Conservation (phyloP, 92 coral and sea anemone species). For the Heteractis magnifica region DNA sequence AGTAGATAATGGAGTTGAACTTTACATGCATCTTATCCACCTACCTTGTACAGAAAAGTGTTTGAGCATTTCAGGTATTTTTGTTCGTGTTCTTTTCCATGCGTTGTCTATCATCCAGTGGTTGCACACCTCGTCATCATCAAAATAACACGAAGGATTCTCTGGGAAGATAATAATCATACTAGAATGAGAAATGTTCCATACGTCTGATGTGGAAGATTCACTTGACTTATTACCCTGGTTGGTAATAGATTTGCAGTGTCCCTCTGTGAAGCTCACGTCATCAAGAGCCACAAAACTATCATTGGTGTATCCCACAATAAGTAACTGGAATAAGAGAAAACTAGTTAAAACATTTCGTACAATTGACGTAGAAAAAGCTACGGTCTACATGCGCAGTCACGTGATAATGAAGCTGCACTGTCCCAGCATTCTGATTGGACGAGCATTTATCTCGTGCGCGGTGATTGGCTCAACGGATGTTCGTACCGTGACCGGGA, state of each 20-base stretch:
- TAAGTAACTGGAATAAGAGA: neutral
- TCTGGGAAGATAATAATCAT: neutral
- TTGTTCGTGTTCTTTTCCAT: conserved; percentile 9
- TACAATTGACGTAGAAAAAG: neutral
- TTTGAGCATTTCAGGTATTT: conserved; percentile 8
- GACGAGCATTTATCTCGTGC: too few relatives aligned
- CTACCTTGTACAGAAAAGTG: neutral
- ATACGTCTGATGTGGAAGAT: neutral
- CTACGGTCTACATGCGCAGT: neutral
- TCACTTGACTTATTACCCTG: conserved; percentile 6
- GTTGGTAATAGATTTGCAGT: neutral
- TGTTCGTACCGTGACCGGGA: too few relatives aligned
- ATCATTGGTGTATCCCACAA: neutral
- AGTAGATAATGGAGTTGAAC: too few relatives aligned
- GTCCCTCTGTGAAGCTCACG: conserved; percentile 16
- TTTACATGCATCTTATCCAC: neutral
- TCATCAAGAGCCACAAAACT: conserved; percentile 26
- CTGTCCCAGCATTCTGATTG: too few relatives aligned
- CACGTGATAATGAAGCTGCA: too few relatives aligned
- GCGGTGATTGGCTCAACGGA: too few relatives aligned
- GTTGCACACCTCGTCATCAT: conserved; percentile 6
- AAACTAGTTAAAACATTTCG: neutral
- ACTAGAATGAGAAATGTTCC: neutral
- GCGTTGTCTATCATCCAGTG: neutral
- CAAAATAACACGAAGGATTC: conserved; percentile 25